These are phyloP conservation scores for Armadillidium nasatum DNA, from an alignment of 1,140 invertebrate genomes.

Conservation along the genomic window DNA sequence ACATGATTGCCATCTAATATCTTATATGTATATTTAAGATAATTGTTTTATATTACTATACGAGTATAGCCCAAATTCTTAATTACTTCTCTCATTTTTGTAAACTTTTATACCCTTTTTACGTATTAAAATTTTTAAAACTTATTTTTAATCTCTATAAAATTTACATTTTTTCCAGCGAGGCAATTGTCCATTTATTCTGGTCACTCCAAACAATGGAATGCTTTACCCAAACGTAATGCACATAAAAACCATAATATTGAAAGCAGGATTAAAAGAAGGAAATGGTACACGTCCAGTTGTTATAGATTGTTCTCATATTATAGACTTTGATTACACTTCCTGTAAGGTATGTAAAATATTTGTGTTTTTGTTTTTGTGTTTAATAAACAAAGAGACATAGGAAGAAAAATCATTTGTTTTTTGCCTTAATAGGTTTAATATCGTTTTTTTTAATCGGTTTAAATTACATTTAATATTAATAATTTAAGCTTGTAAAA, in stretches of 20 bases:
- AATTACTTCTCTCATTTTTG: too few species aligned
- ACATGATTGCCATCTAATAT: too few species aligned
- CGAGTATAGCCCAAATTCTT: too few species aligned
- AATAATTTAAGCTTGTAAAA: too few species aligned
- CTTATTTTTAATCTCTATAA: background rate
- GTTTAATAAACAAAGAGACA: too few species aligned
- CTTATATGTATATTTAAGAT: too few species aligned
- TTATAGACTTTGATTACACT: conserved; percentile 18
- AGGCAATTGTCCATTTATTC: background rate
- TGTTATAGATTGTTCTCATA: conserved; percentile 7
- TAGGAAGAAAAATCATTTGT: too few species aligned
- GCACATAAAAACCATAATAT: conserved; percentile 8
- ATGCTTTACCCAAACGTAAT: conserved; percentile 10
- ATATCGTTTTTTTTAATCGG: too few species aligned
- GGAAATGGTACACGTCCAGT: background rate
- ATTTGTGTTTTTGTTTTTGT: too few species aligned
- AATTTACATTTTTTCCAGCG: background rate
- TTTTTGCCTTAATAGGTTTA: too few species aligned
- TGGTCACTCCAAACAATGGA: conserved; percentile 9
- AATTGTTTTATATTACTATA: too few species aligned
- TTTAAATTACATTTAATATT: too few species aligned
- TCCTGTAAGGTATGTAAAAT: background rate
- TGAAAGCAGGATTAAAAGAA: conserved; percentile 8
- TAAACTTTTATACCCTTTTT: background rate
- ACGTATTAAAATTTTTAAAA: background rate